Evolutionary conservation across 2,797 vertebrate species (phyloP).

Genomic region (Poliocrania exsul): DNA sequence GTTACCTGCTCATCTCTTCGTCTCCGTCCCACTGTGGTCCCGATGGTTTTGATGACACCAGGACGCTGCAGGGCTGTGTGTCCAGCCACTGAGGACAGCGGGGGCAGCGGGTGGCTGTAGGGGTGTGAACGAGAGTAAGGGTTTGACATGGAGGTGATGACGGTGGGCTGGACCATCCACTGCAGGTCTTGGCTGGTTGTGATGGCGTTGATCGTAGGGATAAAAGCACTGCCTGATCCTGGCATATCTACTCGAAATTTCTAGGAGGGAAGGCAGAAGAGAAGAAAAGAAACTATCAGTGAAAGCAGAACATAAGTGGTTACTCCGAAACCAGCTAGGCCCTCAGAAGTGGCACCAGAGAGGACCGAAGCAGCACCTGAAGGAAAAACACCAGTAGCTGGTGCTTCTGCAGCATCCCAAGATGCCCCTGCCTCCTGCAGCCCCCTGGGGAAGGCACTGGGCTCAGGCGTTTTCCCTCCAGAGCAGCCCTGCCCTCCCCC

Average conservation of each 20-base stretch:
- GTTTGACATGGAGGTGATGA: constrained; percentile 99
- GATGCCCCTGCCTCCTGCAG: neutral
- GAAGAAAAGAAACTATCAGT: neutral
- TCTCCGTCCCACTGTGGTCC: constrained; percentile 90
- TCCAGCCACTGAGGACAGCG: constrained; percentile 84
- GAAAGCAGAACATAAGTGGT: neutral
- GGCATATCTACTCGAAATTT: constrained; percentile 99
- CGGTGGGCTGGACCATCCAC: constrained; percentile 99
- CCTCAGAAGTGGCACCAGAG: neutral
- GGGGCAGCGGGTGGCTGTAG: constrained; percentile 89
- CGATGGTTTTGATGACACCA: constrained; percentile 96
- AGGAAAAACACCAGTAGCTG: neutral
- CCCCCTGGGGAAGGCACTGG: neutral
- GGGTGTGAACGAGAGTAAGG: constrained; percentile 93
- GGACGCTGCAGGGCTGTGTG: constrained; percentile 92
- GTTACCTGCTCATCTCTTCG: constrained; percentile 95
- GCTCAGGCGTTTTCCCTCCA: neutral
- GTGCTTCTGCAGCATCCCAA: neutral
- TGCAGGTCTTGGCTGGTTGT: constrained; percentile 99
- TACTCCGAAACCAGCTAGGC: neutral
- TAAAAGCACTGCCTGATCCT: constrained; percentile 98
- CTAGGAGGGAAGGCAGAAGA: constrained; percentile 71
- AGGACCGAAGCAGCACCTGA: constrained; percentile 10
- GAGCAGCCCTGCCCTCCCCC: neutral
- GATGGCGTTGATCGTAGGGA: constrained; percentile 98